These are phyloP conservation scores for Akabosia matsudoensis DNA, from an alignment of 1,140 invertebrate species.

Conservation along the genomic window DNA sequence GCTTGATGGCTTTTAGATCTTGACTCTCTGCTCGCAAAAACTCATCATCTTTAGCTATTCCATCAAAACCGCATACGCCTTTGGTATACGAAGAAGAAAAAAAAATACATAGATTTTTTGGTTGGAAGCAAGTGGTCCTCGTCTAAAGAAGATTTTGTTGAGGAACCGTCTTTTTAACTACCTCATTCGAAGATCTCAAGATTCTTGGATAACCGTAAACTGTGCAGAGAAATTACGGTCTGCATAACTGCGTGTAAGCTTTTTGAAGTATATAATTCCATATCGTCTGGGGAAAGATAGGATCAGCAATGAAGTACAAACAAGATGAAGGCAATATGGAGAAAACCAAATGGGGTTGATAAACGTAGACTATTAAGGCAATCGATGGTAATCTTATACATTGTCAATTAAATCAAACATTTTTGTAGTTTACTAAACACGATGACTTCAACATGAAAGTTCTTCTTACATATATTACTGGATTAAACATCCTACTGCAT, in stretches of 20 bases:
- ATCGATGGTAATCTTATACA: background rate
- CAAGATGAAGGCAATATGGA: no score
- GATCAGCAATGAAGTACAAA: no score
- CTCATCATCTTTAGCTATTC: background rate
- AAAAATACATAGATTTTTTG: background rate
- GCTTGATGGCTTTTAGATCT: slow-evolving; percentile 24
- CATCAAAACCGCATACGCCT: no score
- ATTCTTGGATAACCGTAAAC: background rate
- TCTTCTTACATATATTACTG: no score
- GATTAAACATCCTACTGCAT: no score
- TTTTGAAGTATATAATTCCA: background rate
- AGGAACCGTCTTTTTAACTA: no score
- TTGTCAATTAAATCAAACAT: background rate
- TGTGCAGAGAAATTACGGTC: background rate
- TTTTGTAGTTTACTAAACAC: no score
- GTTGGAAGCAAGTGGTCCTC: background rate
- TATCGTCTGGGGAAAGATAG: background rate
- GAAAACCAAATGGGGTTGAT: no score
- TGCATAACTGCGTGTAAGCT: background rate
- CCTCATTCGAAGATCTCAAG: background rate
- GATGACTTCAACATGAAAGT: no score
- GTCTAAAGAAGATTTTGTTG: no score
- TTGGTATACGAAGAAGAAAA: no score
- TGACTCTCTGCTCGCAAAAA: background rate
- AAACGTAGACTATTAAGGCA: no score